phyloP scores from a whole-genome alignment of 2,113 vertebrate species.

The Macrotis lagotis region DNA sequence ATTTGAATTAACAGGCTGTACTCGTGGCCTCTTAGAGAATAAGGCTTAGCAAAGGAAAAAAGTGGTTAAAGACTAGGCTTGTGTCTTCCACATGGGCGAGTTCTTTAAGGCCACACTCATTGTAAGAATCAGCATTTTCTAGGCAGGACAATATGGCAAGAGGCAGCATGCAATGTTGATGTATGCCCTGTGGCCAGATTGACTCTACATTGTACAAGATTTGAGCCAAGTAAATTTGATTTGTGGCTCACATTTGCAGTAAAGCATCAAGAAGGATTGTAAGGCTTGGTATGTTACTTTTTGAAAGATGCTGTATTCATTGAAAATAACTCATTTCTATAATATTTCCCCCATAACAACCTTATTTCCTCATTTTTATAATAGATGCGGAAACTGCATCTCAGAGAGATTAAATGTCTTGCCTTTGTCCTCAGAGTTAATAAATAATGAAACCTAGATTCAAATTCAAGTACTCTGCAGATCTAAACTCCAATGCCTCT shows the following conservation, averaged over 20 bases:
- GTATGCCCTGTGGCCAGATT: neutral
- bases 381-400: neutral
- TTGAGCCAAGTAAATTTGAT: neutral
- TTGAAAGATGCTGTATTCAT: neutral
- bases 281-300: neutral
- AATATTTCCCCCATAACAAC: neutral
- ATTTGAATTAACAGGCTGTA: conserved; percentile 70
- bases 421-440: neutral
- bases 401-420: neutral
- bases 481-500: neutral
- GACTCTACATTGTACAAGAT: neutral
- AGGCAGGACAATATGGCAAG: neutral
- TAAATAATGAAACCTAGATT: neutral
- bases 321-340: neutral
- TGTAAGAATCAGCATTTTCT: conserved; percentile 63
- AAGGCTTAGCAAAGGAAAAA: conserved; percentile 41
- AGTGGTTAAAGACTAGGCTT: conserved; percentile 38
- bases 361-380: neutral
- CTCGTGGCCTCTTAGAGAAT: conserved; percentile 59
- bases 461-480: neutral
- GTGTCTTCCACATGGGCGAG: conserved; percentile 60
- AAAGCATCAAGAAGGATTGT: neutral
- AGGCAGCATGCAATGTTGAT: neutral
- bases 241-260: neutral
- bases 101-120: conserved; percentile 58